phyloP scores from a whole-genome alignment of 2,797 vertebrate species.

The Passerculus sandwichensis region DNA sequence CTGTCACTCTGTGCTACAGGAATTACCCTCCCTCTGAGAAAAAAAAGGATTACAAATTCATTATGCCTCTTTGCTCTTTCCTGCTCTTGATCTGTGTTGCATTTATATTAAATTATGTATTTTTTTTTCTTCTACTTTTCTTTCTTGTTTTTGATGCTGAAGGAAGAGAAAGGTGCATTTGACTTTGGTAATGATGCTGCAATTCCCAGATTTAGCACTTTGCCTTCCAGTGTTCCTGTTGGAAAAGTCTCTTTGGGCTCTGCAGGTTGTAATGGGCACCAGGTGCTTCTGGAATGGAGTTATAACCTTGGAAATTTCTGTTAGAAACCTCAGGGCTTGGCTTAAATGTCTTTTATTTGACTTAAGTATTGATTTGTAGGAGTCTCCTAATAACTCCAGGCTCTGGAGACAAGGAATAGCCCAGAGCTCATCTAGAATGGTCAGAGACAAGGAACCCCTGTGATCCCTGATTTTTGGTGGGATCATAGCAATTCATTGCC shows the following conservation, averaged over 20 bases:
- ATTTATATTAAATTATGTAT: neutral
- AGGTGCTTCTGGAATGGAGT: neutral
- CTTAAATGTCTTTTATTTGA: neutral
- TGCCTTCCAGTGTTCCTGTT: neutral
- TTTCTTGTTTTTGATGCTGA: neutral
- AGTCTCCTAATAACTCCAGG: neutral
- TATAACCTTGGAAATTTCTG: accelerated
- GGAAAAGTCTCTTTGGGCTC: neutral
- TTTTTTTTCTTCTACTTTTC: neutral
- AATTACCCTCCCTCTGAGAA: neutral
- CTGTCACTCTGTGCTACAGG: neutral
- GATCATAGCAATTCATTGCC: neutral
- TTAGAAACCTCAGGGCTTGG: neutral
- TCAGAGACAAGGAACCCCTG: neutral
- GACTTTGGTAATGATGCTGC: neutral
- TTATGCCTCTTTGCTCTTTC: neutral
- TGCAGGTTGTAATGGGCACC: neutral
- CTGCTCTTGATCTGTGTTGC: neutral
- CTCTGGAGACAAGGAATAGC: neutral
- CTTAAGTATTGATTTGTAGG: neutral
- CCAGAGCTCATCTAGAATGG: neutral
- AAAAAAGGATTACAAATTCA: neutral
- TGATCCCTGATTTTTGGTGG: neutral
- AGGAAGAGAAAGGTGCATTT: neutral
- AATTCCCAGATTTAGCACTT: neutral